Evolutionary conservation across 2,797 vertebrate genomes (phyloP).

Genomic region (Brachymystax lenok): DNA sequence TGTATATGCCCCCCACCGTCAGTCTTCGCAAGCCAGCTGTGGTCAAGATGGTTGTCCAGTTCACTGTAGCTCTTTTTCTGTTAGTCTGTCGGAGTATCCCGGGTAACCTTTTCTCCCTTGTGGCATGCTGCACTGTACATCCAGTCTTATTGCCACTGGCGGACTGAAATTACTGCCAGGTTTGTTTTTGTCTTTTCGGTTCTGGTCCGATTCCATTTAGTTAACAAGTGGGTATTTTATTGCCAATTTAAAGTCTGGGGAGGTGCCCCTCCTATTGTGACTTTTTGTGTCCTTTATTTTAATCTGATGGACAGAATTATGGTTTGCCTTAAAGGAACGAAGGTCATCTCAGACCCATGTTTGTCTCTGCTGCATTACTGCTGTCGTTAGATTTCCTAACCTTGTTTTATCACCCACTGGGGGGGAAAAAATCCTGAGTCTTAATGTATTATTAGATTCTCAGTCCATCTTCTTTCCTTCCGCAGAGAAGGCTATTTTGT

Average conservation of each 20-base stretch:
- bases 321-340: neutral
- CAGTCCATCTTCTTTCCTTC: neutral
- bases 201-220: neutral
- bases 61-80: slow-evolving; percentile 17
- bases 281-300: neutral
- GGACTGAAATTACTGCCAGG: neutral
- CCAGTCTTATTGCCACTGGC: too few species aligned
- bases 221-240: neutral
- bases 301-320: neutral
- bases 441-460: slow-evolving; percentile 9
- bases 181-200: neutral
- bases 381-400: neutral
- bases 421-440: neutral
- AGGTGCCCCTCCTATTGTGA: neutral
- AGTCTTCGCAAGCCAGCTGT: slow-evolving; percentile 22
- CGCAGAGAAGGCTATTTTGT: slow-evolving; percentile 19
- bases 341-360: neutral
- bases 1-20: neutral
- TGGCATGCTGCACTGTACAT: too few species aligned
- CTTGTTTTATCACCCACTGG: neutral
- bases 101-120: neutral
- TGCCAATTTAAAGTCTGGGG: neutral
- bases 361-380: neutral
- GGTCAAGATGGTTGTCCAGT: slow-evolving; percentile 43
- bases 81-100: neutral